Conservation (phyloP, 2,797 vertebrate species). For the Zenarchopterus dispar region DNA sequence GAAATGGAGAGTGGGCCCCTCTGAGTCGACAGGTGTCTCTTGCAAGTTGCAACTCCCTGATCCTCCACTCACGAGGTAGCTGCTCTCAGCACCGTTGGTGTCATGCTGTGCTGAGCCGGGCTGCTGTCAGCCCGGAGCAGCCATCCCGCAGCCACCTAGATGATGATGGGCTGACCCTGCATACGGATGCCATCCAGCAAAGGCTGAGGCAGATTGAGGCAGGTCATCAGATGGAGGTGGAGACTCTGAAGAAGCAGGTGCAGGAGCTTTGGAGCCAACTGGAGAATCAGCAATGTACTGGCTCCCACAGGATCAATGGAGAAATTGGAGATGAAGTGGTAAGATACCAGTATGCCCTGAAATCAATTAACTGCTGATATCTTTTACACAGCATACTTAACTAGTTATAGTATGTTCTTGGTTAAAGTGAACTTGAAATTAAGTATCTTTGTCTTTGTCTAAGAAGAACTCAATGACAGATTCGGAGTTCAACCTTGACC, state of each 20-base stretch:
- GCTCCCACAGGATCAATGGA: constrained; percentile 88
- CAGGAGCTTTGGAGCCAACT: constrained; percentile 93
- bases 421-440: no score
- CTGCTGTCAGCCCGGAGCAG: constrained; percentile 88
- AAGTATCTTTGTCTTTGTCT: constrained; percentile 13
- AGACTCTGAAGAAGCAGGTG: constrained; percentile 94
- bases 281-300: constrained; percentile 89
- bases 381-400: neutral
- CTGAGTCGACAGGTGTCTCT: constrained; percentile 88
- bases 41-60: constrained; percentile 86
- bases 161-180: constrained; percentile 92
- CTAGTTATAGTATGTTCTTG: neutral
- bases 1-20: constrained; percentile 84
- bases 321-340: constrained; percentile 94
- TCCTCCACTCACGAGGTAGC: constrained; percentile 76
- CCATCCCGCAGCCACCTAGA: constrained; percentile 91
- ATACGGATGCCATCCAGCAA: constrained; percentile 92
- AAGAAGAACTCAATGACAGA: constrained; percentile 92
- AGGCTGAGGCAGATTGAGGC: constrained; percentile 95
- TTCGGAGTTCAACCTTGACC: constrained; percentile 95
- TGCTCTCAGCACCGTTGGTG: constrained; percentile 84
- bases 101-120: constrained; percentile 75
- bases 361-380: neutral
- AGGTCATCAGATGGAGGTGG: constrained; percentile 95
- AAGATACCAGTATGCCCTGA: constrained; percentile 61